Evolutionary conservation across 2,888 invertebrate species (phyloP).

Genomic region (Incurvaria masculella): DNA sequence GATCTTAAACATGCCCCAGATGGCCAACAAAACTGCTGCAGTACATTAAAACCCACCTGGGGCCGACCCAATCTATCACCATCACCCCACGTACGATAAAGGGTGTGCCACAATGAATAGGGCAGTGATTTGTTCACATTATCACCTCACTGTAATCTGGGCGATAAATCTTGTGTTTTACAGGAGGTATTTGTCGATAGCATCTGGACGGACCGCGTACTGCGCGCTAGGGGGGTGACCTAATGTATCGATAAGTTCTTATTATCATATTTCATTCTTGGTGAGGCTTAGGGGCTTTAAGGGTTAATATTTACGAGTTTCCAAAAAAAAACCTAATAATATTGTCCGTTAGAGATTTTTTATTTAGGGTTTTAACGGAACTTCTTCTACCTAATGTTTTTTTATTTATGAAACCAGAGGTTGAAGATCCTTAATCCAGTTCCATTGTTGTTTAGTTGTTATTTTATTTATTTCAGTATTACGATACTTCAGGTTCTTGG

Average conservation of each 20-base stretch:
- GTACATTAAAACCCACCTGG: too few relatives aligned
- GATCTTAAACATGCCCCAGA: too few relatives aligned
- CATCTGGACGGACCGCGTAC: constrained; percentile 43
- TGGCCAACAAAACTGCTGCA: too few relatives aligned
- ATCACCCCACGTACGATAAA: too few relatives aligned
- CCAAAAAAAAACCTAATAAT: neutral
- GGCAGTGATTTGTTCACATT: constrained; percentile 45
- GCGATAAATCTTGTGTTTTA: constrained; percentile 55
- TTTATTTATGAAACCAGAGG: neutral
- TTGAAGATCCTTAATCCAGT: neutral
- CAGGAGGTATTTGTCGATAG: constrained; percentile 47
- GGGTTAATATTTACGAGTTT: neutral
- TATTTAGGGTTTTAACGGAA: neutral
- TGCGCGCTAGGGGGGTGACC: constrained; percentile 35
- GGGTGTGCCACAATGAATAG: constrained; percentile 21
- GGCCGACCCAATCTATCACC: too few relatives aligned
- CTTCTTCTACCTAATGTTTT: too few relatives aligned
- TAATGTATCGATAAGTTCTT: constrained; percentile 7
- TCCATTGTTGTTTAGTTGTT: too few relatives aligned
- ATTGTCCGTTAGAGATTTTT: neutral
- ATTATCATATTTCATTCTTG: neutral
- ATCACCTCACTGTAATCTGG: constrained; percentile 42
- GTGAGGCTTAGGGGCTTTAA: constrained; percentile 2
- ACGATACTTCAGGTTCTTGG: too few relatives aligned
- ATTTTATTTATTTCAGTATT: too few relatives aligned